A percentile compares a stretch with the other conserved stretches of the same genome.
phyloP scores from a whole-genome alignment of 2,113 vertebrate species.

The Spea bombifrons region DNA sequence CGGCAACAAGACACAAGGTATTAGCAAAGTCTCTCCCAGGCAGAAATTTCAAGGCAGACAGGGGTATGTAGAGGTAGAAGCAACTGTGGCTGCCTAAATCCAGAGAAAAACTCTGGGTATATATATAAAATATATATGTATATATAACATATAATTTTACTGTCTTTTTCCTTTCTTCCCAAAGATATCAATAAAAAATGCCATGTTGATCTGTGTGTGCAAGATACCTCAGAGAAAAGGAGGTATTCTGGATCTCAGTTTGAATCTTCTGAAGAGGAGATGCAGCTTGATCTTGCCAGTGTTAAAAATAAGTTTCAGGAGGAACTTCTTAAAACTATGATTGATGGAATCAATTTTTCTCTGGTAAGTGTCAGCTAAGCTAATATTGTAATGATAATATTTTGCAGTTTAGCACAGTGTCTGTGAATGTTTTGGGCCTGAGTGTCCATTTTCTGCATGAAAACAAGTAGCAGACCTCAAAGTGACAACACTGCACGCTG shows the following conservation, averaged over 20 bases:
- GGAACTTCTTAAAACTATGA: slow-evolving; percentile 83
- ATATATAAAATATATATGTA: no score
- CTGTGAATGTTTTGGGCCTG: no score
- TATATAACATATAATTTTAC: no score
- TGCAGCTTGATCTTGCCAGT: slow-evolving; percentile 61
- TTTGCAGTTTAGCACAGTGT: not conserved
- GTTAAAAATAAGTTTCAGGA: slow-evolving; percentile 83
- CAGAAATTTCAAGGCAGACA: no score
- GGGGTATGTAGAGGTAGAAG: no score
- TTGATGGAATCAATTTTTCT: slow-evolving; percentile 83
- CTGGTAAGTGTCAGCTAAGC: slow-evolving; percentile 60
- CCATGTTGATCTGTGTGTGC: slow-evolving; percentile 81
- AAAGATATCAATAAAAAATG: slow-evolving; percentile 81
- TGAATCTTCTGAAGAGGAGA: slow-evolving; percentile 72
- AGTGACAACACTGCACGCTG: no score
- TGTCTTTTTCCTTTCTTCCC: slow-evolving; percentile 11
- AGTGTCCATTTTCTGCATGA: no score
- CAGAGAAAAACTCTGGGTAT: no score
- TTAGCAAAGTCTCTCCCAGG: no score
- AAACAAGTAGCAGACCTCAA: no score
- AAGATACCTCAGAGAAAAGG: slow-evolving; percentile 73
- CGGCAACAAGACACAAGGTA: no score
- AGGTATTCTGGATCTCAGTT: slow-evolving; percentile 62
- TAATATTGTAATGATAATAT: not conserved
- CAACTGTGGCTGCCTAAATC: no score